Conservation (phyloP, 2,888 invertebrate species). For the Scaptomyza tumidula region DNA sequence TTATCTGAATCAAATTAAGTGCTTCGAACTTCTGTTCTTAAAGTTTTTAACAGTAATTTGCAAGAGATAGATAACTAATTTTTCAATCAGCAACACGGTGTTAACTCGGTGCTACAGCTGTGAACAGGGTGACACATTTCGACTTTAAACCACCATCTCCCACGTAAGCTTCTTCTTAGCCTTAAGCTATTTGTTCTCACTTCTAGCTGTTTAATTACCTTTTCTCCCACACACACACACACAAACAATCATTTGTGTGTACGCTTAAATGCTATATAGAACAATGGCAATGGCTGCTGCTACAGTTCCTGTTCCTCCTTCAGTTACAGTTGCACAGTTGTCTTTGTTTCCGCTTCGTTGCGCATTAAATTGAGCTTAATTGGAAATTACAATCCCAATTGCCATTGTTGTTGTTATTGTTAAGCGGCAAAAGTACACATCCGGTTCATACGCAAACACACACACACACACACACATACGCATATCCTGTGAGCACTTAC, state of each 20-base stretch:
- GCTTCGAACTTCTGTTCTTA: not conserved
- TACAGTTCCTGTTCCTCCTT: not conserved
- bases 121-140: not conserved
- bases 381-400: conserved; percentile 72
- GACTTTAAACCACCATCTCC: not conserved
- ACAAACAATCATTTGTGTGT: conserved; percentile 31
- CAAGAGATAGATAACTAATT: not conserved
- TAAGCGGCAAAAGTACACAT: conserved; percentile 16
- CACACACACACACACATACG: not conserved
- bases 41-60: not conserved
- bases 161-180: not conserved
- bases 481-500: conserved; percentile 45
- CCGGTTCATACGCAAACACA: not conserved
- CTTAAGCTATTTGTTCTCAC: conserved; percentile 2
- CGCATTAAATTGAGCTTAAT: conserved; percentile 73
- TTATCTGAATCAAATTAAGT: too few species aligned
- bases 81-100: not conserved
- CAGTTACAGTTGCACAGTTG: conserved; percentile 29
- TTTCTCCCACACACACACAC: not conserved
- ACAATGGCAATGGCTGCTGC: conserved; percentile 38
- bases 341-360: conserved; percentile 28
- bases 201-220: conserved; percentile 47
- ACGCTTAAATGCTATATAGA: not conserved
- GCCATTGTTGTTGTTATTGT: conserved; percentile 48
- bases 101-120: not conserved